A percentile compares a stretch with the other conserved stretches of the same genome.
These are phyloP conservation scores for Lepus oiostolus DNA, from an alignment of 2,797 vertebrate genomes.

Conservation along the genomic window DNA sequence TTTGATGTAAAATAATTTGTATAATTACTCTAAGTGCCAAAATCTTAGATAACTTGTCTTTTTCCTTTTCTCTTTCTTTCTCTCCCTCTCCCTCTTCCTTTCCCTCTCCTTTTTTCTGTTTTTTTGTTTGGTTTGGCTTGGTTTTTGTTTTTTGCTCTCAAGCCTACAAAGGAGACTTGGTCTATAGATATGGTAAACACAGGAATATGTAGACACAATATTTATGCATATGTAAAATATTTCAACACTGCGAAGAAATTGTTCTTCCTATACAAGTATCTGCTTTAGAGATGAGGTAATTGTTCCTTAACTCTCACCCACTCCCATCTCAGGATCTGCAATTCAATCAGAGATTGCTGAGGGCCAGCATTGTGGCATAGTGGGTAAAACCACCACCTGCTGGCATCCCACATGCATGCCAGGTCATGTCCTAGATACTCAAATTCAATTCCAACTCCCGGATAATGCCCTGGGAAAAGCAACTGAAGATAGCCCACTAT, in stretches of 20 bases:
- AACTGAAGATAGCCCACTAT: too few species aligned
- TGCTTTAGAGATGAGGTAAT: background rate
- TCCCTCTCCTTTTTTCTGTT: too few species aligned
- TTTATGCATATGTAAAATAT: background rate
- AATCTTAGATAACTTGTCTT: background rate
- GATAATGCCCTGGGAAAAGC: too few species aligned
- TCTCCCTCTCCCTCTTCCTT: too few species aligned
- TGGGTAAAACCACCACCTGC: too few species aligned
- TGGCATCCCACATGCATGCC: too few species aligned
- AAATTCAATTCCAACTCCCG: too few species aligned
- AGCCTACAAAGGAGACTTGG: background rate
- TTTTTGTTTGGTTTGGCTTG: too few species aligned
- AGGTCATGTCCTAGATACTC: too few species aligned
- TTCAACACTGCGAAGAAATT: background rate
- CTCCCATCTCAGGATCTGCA: background rate
- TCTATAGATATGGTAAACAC: background rate
- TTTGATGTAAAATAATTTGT: background rate
- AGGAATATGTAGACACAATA: background rate
- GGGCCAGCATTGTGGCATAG: too few species aligned
- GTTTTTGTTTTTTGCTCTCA: background rate
- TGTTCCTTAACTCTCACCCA: background rate
- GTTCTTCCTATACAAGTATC: background rate
- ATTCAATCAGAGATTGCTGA: background rate
- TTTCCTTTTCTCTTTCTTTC: background rate
- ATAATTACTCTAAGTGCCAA: background rate